Evolutionary conservation across 2,797 vertebrate genomes (phyloP), one percentile per base, ranked within the genome.

Genomic region (Enteromius fasciolatus): DNA sequence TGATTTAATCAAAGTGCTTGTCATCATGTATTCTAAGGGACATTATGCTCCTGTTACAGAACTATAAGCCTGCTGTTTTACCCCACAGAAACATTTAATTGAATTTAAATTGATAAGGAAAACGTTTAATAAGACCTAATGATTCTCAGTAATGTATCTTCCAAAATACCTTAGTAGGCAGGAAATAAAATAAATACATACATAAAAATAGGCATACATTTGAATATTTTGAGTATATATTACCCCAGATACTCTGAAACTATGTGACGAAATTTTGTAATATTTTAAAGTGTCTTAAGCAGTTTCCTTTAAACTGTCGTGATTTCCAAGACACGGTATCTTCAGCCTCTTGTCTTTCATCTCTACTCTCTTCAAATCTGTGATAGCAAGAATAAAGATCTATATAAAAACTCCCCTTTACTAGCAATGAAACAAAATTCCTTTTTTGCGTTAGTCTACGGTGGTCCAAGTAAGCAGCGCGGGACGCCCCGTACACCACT

Each of bases 11-110:
- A 63, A 77, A 25, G 28, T 69, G 31, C 31, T 52, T 80, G 76
- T 46, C 39, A 46, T 72, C 36, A n/a, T 72, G 67, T 80, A 33
- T 54, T 80, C 78, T 70, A 33, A 64, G 28, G 64, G 11, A 64
- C 48, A 79, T 1, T 69, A 39, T 20, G n/a, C 33, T 59, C 59
- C 23, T 1, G 1, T 28, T 69, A 31, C 18, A 78, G 44, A 74
- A 57, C 23, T 1, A 7, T 41, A 59, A n/a, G 36, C n/a, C 33
- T 59, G 50, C 52, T 59, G 20, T 36, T 75, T 75, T 54, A 73
- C 10, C 10, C 25, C 31, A 74, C 7, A 59, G 14, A 59, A 75
- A 25, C 8, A 59, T 11, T 41, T 75, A 25, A 23, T 17, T 75
- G 14, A n/a, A 57, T 23, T 18, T 10, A 17, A 23, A n/a, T 23